phyloP scores from a whole-genome alignment of 1,140 invertebrate species.

The Bombyx mandarina region DNA sequence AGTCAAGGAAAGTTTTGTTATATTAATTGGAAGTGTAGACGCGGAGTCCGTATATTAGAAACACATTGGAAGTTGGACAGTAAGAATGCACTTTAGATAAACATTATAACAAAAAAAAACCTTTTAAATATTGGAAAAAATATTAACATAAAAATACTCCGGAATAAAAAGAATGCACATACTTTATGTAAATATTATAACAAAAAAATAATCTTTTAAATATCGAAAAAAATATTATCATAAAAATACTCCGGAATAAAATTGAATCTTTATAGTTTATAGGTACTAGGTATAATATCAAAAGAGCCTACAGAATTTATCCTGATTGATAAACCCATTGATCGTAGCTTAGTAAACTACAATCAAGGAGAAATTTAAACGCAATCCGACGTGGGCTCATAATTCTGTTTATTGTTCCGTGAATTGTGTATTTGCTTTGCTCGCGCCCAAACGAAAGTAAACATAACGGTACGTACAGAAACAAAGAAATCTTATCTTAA shows the following conservation, averaged over 20 bases:
- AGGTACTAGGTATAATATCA: background rate
- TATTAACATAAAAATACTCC: background rate
- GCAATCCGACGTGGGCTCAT: background rate
- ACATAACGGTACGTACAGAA: constrained; percentile 2
- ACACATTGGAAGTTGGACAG: too few relatives aligned
- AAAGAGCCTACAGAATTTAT: background rate
- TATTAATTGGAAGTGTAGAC: too few relatives aligned
- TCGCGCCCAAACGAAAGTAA: constrained; percentile 2
- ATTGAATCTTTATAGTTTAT: too few relatives aligned
- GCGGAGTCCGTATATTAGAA: too few relatives aligned
- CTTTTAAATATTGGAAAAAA: background rate
- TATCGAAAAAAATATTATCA: background rate
- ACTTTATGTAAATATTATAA: background rate
- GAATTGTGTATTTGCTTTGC: constrained; percentile 2
- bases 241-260: background rate
- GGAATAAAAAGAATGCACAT: too few relatives aligned
- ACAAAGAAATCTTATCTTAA: constrained; percentile 4
- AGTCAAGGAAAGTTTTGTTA: too few relatives aligned
- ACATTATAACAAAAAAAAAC: background rate
- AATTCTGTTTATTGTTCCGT: constrained; percentile 1
- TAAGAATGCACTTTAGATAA: too few relatives aligned
- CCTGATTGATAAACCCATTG: background rate
- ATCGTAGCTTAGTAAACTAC: background rate
- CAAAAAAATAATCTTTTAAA: background rate
- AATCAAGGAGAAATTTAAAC: background rate